Evolutionary conservation across 2,888 invertebrate genomes (phyloP), one percentile per base, ranked within the genome.

Genomic region (Homarus gammarus): DNA sequence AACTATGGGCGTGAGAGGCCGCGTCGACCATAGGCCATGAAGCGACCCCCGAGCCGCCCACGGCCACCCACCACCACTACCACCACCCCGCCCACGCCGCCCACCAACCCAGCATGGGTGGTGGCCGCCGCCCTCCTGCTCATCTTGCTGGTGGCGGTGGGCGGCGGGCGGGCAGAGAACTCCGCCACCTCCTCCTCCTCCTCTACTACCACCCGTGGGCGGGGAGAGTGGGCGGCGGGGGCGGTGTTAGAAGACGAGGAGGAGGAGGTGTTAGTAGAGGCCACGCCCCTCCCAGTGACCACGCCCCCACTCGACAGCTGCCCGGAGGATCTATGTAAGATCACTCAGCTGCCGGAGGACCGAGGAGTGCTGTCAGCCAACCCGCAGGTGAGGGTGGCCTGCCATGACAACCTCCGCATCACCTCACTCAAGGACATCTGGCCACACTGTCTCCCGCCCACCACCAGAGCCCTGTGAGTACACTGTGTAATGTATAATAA

Each of bases 361-460:
- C 1, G 44, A 5, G 44, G n/a, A n/a, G n/a, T n/a, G 64, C 6
- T 64, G 64, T 3, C 27, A n/a, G 27, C 27, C 27, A 5, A 1
- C 0, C n/a, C 64, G n/a, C 75, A 27, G 1, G 49, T 85, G 31
- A 86, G 51, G 70, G 86, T 86, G n/a, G 49, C 40, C 6, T 86
- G 87, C 15, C 81, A 87, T 38, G 82, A 87, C 44, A 82, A 82
- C 64, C 75, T 87, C 6, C 31, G 64, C 6, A 87, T 87, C 75
- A 87, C 87, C 6, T 87, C 87, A n/a, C 82, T 87, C 44, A 64
- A n/a, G 15, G 87, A 87, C 33, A 73, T 87, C 27, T 87, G 51
- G 72, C 87, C 87, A 2, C 82, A 87, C 27, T 87, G 87, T 56
- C 73, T 87, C 64, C 82, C 82, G 0, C 61, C 81, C 64, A 75